A percentile compares a stretch with the other conserved stretches of the same genome.
Conservation (phyloP, 2,888 invertebrate genomes). For the Dastarcus helophoroides region DNA sequence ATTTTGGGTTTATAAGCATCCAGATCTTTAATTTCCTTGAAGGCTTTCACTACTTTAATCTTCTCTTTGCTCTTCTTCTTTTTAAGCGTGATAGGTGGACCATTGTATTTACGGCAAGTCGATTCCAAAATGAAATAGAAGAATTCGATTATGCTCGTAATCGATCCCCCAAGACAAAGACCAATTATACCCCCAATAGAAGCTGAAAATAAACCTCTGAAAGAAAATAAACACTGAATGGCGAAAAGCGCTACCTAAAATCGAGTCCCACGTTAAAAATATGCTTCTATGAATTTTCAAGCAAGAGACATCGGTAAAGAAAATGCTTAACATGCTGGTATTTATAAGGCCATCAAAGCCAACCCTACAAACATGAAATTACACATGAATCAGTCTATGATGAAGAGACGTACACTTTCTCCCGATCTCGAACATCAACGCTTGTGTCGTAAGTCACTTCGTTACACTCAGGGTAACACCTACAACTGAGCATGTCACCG, state of each 20-base stretch:
- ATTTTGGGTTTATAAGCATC: slow-evolving; percentile 6
- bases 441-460: no score
- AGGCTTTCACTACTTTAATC: background rate
- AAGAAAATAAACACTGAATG: no score
- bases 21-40: background rate
- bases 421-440: no score
- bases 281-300: slow-evolving; percentile 8
- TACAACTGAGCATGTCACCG: background rate
- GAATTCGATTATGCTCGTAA: slow-evolving; percentile 10
- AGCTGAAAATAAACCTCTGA: slow-evolving; percentile 9
- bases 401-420: no score
- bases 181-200: slow-evolving; percentile 10
- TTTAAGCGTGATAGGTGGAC: no score
- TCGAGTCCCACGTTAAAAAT: slow-evolving; percentile 9
- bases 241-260: slow-evolving; percentile 7
- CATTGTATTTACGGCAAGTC: slow-evolving; percentile 2
- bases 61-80: background rate
- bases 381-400: no score
- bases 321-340: slow-evolving; percentile 7
- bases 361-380: slow-evolving; percentile 7
- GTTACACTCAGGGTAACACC: background rate
- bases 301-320: slow-evolving; percentile 7
- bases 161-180: slow-evolving; percentile 10
- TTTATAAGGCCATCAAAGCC: slow-evolving; percentile 9
- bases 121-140: slow-evolving; percentile 9